Percentiles rank a stretch among this genome's conserved stretches.
Evolutionary conservation across 2,888 invertebrate genomes (phyloP).

Genomic region (Amiota communis): DNA sequence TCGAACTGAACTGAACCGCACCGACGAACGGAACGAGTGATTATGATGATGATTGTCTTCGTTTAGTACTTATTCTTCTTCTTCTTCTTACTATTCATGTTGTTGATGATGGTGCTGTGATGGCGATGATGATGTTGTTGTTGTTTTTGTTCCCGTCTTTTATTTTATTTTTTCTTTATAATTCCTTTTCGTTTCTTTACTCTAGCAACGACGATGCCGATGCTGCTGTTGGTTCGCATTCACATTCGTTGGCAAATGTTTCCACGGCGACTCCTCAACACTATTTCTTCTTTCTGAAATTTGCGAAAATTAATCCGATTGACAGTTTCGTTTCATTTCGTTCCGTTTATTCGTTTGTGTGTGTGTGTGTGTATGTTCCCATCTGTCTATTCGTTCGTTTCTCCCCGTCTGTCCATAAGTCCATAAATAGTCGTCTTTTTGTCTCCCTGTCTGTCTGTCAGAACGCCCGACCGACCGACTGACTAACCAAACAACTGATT

Average conservation of each 20-base stretch:
- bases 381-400: slow-evolving; percentile 22
- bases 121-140: not conserved
- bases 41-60: too few species aligned
- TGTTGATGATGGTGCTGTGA: not conserved
- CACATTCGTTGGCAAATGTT: not conserved
- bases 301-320: slow-evolving; percentile 59
- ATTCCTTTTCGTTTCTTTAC: not conserved
- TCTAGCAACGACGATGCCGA: not conserved
- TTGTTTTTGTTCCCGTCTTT: not conserved
- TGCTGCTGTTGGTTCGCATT: slow-evolving; percentile 3
- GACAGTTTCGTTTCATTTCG: slow-evolving; percentile 42
- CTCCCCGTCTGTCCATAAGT: slow-evolving; percentile 26
- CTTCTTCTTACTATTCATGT: not conserved
- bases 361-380: too few species aligned
- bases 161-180: not conserved
- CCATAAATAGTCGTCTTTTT: not conserved
- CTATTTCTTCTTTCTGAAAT: slow-evolving; percentile 31
- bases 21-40: slow-evolving; percentile 34
- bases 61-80: not conserved
- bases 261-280: slow-evolving; percentile 8
- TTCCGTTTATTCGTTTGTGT: slow-evolving; percentile 2
- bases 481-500: not conserved
- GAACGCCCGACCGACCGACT: not conserved
- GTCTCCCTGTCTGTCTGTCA: not conserved
- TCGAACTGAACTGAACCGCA: slow-evolving; percentile 39